phyloP scores from a whole-genome alignment of 2,113 vertebrate genomes.

The Spermophilus dauricus region DNA sequence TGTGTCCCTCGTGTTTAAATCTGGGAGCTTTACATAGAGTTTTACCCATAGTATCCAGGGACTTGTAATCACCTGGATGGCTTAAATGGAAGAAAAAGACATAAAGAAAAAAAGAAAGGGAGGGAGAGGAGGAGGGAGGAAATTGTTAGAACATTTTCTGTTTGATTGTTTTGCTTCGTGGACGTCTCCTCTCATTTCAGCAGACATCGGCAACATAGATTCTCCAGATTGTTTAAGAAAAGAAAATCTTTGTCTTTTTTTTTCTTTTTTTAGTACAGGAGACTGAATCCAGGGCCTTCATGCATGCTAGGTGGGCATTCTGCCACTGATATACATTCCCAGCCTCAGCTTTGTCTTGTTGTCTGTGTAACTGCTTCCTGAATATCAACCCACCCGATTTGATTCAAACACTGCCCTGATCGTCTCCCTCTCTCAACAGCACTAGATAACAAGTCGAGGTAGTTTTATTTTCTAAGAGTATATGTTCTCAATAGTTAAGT shows the following conservation, averaged over 20 bases:
- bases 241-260: not conserved
- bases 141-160: not conserved
- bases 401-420: not conserved
- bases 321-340: too few relatives aligned
- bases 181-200: not conserved
- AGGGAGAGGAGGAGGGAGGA: rapidly evolving
- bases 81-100: not conserved
- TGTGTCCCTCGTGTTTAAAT: not conserved
- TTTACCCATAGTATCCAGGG: not conserved
- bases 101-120: not conserved
- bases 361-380: not conserved
- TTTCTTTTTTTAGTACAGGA: too few relatives aligned
- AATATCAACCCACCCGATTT: not conserved
- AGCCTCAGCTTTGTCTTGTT: not conserved
- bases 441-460: not conserved
- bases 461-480: not conserved
- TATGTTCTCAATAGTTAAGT: not conserved
- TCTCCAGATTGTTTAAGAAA: not conserved
- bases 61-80: not conserved
- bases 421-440: not conserved
- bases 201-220: not conserved
- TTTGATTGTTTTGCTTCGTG: not conserved
- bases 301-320: too few relatives aligned
- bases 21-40: not conserved
- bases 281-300: too few relatives aligned